Evolutionary conservation across 2,888 invertebrate genomes (phyloP).

Genomic region (Patella ulyssiponensis): DNA sequence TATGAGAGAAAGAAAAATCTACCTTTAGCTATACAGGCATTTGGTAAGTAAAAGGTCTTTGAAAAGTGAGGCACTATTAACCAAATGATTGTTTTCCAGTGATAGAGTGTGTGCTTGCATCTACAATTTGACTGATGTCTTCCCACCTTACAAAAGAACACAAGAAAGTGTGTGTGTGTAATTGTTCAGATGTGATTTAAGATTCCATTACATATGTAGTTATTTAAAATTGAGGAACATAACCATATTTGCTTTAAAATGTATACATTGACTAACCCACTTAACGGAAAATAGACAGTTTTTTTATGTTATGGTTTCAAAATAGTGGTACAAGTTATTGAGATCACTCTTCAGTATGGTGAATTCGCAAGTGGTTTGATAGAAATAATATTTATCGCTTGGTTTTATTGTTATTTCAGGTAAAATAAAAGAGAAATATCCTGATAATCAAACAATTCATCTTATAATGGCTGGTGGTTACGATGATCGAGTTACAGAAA

Average conservation of each 20-base stretch:
- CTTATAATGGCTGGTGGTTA: conserved; percentile 97
- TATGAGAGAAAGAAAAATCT: conserved; percentile 98
- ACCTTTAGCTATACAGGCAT: conserved; percentile 85
- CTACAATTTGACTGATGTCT: neutral
- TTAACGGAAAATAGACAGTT: no score
- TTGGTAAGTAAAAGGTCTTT: conserved; percentile 75
- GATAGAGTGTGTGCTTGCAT: no score
- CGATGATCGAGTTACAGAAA: conserved; percentile 89
- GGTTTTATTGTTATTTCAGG: conserved; percentile 59
- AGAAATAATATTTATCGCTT: no score
- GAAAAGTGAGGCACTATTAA: neutral
- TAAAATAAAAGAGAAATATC: conserved; percentile 44
- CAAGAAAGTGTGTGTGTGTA: neutral
- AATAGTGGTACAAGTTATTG: no score
- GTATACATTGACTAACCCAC: no score
- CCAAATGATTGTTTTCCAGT: neutral
- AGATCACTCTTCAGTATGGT: no score
- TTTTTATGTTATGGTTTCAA: no score
- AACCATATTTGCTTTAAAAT: no score
- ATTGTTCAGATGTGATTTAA: neutral
- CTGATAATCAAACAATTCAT: conserved; percentile 75
- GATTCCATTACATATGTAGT: no score
- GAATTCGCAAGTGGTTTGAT: no score
- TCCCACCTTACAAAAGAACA: neutral
- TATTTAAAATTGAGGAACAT: no score